Evolutionary conservation across 2,888 invertebrate species (phyloP).

Genomic region (Physocephala rufipes): DNA sequence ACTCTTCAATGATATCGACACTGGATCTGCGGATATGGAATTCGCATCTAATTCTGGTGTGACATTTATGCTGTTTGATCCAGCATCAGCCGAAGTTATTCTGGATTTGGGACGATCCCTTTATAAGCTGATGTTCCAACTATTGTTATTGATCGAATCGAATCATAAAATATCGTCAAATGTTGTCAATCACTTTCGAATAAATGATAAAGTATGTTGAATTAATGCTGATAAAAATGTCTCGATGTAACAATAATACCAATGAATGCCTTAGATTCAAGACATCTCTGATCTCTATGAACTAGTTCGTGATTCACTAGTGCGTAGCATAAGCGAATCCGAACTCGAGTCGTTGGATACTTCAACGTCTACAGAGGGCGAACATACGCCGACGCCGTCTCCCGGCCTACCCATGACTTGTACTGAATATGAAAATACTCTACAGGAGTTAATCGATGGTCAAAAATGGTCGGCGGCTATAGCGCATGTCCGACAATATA

Average conservation of each 20-base stretch:
- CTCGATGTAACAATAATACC: too few species aligned
- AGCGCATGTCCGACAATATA: slow-evolving; percentile 72
- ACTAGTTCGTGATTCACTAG: slow-evolving; percentile 70
- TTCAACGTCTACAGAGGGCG: slow-evolving; percentile 70
- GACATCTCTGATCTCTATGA: slow-evolving; percentile 73
- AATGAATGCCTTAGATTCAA: slow-evolving; percentile 66
- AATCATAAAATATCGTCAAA: slow-evolving; percentile 84
- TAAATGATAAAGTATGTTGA: slow-evolving; percentile 69
- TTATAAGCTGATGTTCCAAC: slow-evolving; percentile 92
- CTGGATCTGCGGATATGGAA: slow-evolving; percentile 64
- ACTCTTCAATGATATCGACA: slow-evolving; percentile 70
- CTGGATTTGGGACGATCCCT: slow-evolving; percentile 86
- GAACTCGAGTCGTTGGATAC: slow-evolving; percentile 67
- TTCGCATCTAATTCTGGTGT: slow-evolving; percentile 58
- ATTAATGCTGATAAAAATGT: not conserved
- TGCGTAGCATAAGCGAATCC: slow-evolving; percentile 71
- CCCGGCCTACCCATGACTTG: slow-evolving; percentile 67
- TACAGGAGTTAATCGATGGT: slow-evolving; percentile 64
- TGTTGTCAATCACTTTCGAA: slow-evolving; percentile 69
- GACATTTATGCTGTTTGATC: slow-evolving; percentile 66
- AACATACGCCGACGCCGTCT: slow-evolving; percentile 73
- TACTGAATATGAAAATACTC: slow-evolving; percentile 60
- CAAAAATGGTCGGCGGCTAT: slow-evolving; percentile 78
- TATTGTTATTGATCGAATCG: slow-evolving; percentile 87
- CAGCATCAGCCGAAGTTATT: slow-evolving; percentile 75